Evolutionary conservation across 2,113 vertebrate species (phyloP).

Genomic region (Nothobranchius furzeri): DNA sequence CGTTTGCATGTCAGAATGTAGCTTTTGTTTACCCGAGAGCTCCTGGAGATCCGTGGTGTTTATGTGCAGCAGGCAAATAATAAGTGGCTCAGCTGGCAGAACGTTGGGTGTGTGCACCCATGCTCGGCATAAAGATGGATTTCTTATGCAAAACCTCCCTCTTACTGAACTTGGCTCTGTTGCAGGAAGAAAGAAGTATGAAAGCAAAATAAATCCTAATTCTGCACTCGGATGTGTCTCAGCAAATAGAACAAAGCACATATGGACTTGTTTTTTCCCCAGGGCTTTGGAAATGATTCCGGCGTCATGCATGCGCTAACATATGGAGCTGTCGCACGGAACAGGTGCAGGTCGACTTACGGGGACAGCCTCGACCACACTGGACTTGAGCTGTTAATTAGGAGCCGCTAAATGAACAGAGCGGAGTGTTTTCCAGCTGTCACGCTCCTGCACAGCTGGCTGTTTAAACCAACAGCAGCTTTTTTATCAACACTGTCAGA

Average conservation of each 20-base stretch:
- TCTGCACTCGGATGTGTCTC: background rate
- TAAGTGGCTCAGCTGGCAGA: background rate
- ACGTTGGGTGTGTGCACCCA: background rate
- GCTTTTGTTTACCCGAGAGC: background rate
- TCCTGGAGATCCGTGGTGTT: background rate
- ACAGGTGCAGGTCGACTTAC: constrained; percentile 66
- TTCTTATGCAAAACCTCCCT: background rate
- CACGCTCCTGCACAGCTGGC: constrained; percentile 46
- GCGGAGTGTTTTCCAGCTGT: constrained; percentile 53
- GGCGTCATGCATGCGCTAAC: constrained; percentile 8
- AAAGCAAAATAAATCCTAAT: background rate
- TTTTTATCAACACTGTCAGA: background rate
- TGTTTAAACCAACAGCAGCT: constrained; percentile 30
- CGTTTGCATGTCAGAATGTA: constrained; percentile 41
- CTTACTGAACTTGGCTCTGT: background rate
- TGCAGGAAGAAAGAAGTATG: too few species aligned
- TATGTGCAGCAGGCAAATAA: background rate
- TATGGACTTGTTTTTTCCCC: background rate
- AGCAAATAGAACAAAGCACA: background rate
- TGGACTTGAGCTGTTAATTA: background rate
- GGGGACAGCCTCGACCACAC: constrained; percentile 59
- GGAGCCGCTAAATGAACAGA: constrained; percentile 48
- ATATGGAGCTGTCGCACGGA: constrained; percentile 22
- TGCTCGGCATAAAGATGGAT: background rate
- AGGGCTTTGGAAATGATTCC: background rate